These are phyloP conservation scores for Zoanthus sociatus DNA, from an alignment of 92 coral and sea anemone genomes.

Conservation along the genomic window DNA sequence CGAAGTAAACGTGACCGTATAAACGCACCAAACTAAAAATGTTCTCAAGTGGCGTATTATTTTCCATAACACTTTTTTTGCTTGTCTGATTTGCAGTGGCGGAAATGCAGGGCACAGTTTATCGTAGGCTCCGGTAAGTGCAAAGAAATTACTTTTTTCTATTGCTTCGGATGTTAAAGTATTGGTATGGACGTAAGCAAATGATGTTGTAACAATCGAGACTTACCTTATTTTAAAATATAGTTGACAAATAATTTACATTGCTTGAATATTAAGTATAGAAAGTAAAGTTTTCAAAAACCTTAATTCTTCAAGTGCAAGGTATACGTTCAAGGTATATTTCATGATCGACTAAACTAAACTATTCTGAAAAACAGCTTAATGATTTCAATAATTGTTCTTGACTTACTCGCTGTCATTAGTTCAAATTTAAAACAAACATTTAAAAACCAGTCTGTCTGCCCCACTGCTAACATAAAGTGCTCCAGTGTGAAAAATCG, in stretches of 20 bases:
- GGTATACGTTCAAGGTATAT: neutral
- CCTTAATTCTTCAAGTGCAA: neutral
- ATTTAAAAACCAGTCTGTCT: neutral
- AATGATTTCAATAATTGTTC: neutral
- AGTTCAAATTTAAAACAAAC: neutral
- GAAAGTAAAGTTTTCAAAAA: neutral
- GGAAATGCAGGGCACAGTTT: constrained; percentile 32
- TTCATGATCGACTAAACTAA: neutral
- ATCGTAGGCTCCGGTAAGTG: constrained; percentile 1
- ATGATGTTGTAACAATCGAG: neutral
- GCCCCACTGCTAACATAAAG: too few species aligned
- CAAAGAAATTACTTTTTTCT: neutral
- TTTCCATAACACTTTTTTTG: neutral
- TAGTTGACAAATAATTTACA: neutral
- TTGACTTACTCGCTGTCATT: neutral
- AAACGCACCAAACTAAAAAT: neutral
- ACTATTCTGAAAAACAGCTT: neutral
- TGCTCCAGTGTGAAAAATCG: too few species aligned
- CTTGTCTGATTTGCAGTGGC: constrained; percentile 30
- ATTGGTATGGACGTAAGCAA: neutral
- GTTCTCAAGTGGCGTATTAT: too few species aligned
- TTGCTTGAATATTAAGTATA: neutral
- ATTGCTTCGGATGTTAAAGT: neutral
- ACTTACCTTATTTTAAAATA: neutral
- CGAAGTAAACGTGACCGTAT: neutral